Evolutionary conservation across 2,113 vertebrate species (phyloP).

Genomic region (Corythornis madagascariensis): DNA sequence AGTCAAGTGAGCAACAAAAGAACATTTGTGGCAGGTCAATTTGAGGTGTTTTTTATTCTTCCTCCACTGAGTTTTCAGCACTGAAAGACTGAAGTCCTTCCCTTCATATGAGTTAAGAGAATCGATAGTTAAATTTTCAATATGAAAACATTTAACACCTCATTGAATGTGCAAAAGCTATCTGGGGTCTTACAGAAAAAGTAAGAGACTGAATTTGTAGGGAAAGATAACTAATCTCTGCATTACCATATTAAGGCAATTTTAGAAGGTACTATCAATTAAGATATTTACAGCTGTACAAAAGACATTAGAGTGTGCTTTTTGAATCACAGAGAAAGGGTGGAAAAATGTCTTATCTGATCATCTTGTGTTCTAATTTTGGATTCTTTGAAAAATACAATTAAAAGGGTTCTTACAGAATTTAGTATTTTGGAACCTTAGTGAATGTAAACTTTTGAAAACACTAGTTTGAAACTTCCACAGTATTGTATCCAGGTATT

Average conservation of each 20-base stretch:
- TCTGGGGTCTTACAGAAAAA: not conserved
- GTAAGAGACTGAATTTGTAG: not conserved
- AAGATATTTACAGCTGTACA: not conserved
- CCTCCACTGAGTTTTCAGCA: not conserved
- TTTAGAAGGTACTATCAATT: not conserved
- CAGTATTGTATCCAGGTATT: not conserved
- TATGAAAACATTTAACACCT: not conserved
- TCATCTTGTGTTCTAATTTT: conserved; percentile 26
- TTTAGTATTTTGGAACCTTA: not conserved
- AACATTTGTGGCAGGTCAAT: not conserved
- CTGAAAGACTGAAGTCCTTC: not conserved
- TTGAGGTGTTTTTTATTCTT: not conserved
- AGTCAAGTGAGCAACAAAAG: not conserved
- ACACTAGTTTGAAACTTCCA: not conserved
- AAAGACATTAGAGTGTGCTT: not conserved
- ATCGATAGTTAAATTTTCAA: not conserved
- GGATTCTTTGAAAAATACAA: conserved; percentile 12
- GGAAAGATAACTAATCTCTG: not conserved
- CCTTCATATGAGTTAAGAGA: not conserved
- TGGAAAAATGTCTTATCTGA: not conserved
- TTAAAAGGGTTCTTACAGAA: not conserved
- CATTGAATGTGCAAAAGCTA: not conserved
- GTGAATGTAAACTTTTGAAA: not conserved
- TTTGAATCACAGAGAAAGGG: not conserved
- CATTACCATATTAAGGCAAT: not conserved